These are phyloP conservation scores for Drosophila helvetica DNA, from an alignment of 2,888 invertebrate species.

Conservation along the genomic window DNA sequence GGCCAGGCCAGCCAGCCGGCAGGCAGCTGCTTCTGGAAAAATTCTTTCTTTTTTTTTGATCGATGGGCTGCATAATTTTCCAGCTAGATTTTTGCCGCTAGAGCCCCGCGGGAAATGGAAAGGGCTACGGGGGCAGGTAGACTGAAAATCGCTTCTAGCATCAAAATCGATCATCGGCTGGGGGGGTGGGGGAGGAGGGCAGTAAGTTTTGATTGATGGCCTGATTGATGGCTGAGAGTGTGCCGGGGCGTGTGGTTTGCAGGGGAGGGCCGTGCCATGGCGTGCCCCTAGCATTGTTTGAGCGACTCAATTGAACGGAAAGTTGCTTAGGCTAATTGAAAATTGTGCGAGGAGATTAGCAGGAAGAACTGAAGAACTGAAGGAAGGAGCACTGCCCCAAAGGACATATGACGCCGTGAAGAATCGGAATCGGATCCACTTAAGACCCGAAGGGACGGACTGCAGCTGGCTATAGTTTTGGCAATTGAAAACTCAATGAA, in stretches of 20 bases:
- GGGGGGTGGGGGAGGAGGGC: constrained; percentile 11
- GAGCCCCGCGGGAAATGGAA: constrained; percentile 13
- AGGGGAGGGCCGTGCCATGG: constrained; percentile 3
- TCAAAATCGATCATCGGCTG: constrained; percentile 53
- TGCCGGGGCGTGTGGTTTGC: not conserved
- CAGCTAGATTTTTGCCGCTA: not conserved
- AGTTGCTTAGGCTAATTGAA: constrained; percentile 6
- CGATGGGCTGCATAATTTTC: constrained; percentile 61
- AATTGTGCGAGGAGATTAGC: not conserved
- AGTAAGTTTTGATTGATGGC: constrained; percentile 48
- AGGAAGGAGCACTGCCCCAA: not conserved
- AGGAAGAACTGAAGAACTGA: too few species aligned
- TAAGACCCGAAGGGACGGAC: not conserved
- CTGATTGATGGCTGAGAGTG: constrained; percentile 64
- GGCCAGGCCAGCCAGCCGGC: too few species aligned
- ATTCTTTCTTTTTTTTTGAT: constrained; percentile 52
- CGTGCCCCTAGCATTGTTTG: not conserved
- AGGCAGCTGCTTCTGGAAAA: constrained; percentile 20
- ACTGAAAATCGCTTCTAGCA: constrained; percentile 27
- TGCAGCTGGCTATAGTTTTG: too few species aligned
- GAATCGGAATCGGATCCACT: not conserved
- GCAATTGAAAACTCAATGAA: too few species aligned
- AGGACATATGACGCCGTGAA: not conserved
- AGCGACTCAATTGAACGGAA: constrained; percentile 24
- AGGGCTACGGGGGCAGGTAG: constrained; percentile 39